Evolutionary conservation across 2,888 invertebrate genomes (phyloP), one percentile per base, ranked within the genome.

Genomic region (Stramonita haemastoma): DNA sequence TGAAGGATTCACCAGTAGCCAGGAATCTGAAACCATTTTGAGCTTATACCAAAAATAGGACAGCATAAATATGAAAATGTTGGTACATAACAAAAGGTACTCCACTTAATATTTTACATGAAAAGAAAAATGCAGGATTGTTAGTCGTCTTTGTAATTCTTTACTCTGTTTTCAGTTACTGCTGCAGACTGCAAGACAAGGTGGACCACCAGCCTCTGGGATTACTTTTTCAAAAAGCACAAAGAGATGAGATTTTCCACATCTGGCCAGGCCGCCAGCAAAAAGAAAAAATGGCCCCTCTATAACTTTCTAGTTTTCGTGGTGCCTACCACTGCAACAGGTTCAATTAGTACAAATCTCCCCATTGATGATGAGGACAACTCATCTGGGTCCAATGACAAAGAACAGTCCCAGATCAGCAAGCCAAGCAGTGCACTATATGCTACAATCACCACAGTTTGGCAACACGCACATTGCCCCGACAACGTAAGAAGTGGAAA

Each of bases 21-120:
- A 83, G 32, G n/a, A 83, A 83, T 46, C 83, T 83, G 83, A 83
- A 83, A 83, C 5, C 46, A 83, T 34, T 11, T 19, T 60, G 60
- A 60, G 0, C 60, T 60, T 4, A 60, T 60, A 60, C 5, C 19
- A 17, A 60, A 60, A 60, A 60, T 2, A 17, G 19, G 17, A 0
- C 0, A 60, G 19, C 73, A 73, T 11, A 73, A 26, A 22, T 26
- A n/a, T 4, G n/a, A 73, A 73, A 73, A 73, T 19, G 26, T 73
- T 73, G 73, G 26, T 73, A 26, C 73, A 26, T 19, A 73, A n/a
- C 8, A 26, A 73, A 73, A 26, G 19, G 73, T 19, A 26, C 22
- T 2, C 8, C n/a, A 73, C 4, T 17, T 26, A 26, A n/a, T 2
- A n/a, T 73, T 73, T 73, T 73, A 73, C 11, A 73, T 73, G 73